Base-by-base conservation (phyloP, 2,113 vertebrate genomes). In the Phasianus colchicus region DNA sequence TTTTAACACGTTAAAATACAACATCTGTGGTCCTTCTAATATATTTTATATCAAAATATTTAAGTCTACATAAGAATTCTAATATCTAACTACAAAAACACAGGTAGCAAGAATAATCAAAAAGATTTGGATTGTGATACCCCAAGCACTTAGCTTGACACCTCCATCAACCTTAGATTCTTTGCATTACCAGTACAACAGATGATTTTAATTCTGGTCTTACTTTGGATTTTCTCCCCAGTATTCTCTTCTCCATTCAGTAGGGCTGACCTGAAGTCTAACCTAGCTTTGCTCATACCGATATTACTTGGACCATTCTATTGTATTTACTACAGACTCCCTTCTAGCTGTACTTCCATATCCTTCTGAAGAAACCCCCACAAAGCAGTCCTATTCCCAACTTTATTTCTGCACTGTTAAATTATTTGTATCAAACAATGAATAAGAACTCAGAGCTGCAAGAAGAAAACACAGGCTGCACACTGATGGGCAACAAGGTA, bases 311-410 rank as follows among this genome's bases (percentile, higher is more conserved):
- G 13, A 58, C 12, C 18, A 27, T 67, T 72, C 27, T 55, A 32
- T 9, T 25, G 4, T 20, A 24, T 7, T 7, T n/a, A 8, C 0
- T 10, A 17, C 7, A 43, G 22, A 32, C n/a, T 48, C 81, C 38
- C 8, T 61, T 24, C 65, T 8, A 2, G 1, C 2, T 24, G 36
- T 18, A 32, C 24, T 86, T 77, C 42, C 50, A 43, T 32, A 71
- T 27, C 14, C 16, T 50, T 42, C 50, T 64, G 21, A 88, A 80
- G 45, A 52, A 38, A 10, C 21, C 32, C 34, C 24, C 24, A 57
- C 7, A 30, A 12, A 74, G 11, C 40, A 55, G 11, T 9, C 29
- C 32, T 66, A 6, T 5, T 60, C 14, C 11, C 3, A 10, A 22
- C n/a, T 43, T 8, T 8, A 61, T 11, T 32, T 47, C 1, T 73